These are phyloP conservation scores for Maconellicoccus hirsutus DNA, from an alignment of 1,140 invertebrate species.

Conservation along the genomic window DNA sequence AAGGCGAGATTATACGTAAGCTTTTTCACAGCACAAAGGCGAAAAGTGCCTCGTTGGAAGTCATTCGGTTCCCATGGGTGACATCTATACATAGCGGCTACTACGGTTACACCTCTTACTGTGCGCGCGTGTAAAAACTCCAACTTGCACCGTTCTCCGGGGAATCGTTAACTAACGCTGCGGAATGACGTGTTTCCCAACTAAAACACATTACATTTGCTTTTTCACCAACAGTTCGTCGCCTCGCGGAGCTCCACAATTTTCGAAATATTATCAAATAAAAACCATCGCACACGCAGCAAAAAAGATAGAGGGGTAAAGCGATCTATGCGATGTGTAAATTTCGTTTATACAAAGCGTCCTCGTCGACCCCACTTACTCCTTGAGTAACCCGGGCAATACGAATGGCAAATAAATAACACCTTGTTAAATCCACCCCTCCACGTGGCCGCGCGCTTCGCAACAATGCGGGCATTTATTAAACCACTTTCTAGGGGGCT, in stretches of 20 bases:
- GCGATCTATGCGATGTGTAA: not conserved
- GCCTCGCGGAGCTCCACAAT: too few relatives aligned
- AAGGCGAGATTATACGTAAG: too few relatives aligned
- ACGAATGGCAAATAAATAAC: not conserved
- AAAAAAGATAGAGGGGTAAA: not conserved
- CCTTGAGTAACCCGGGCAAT: not conserved
- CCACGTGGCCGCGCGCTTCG: not conserved
- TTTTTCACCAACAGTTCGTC: not conserved
- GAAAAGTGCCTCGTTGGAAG: not conserved
- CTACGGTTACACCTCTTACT: not conserved
- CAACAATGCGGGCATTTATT: not conserved
- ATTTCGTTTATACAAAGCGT: not conserved
- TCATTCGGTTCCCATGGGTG: not conserved
- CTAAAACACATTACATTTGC: not conserved
- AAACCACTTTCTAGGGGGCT: not conserved
- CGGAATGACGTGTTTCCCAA: not conserved
- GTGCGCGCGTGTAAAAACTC: not conserved
- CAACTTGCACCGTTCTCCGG: not conserved
- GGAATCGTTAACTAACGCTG: conserved; percentile 1
- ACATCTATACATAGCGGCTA: not conserved
- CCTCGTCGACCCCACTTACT: not conserved
- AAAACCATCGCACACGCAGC: too few relatives aligned
- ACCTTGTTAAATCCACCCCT: not conserved
- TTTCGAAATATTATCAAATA: too few relatives aligned
- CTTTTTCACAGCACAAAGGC: not conserved